Base-by-base conservation (phyloP, 2,797 vertebrate genomes). In the Galago senegalensis region DNA sequence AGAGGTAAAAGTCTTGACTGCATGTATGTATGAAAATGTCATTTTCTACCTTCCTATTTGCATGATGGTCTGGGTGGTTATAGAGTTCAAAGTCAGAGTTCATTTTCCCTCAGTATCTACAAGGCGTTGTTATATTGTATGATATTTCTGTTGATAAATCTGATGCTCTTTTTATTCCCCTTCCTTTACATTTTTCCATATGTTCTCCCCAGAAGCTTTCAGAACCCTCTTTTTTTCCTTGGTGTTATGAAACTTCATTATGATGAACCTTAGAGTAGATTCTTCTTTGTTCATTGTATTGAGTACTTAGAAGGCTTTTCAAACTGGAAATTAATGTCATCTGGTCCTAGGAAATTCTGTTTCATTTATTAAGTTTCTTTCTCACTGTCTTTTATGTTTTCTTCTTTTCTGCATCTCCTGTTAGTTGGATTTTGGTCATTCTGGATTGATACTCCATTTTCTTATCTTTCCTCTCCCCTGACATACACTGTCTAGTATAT, bases 51-150 rank as follows among this genome's bases (percentile, higher is more conserved):
- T 90, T 90, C 27, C 1, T 72, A 4, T 90, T 63, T 92, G 80
- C 27, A 40, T 27, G 20, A 16, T n/a, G 81, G 67, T 67, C 43
- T 95, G 85, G 46, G 16, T 89, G 40, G 85, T 31, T 61, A 49
- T 17, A 83, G 81, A 76, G 77, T 92, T 95, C 34, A 53, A 37
- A 16, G 34, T 65, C 80, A 56, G 72, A 95, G 43, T 53, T 91
- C 7, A 80, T 92, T 84, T 88, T 95, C 77, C 94, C 80, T 92
- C 25, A 84, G 34, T 84, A 84, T 80, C 65, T 46, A 95, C 49
- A 95, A 87, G 31, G n/a, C 29, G 76, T 31, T 4, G 1, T 34
- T 61, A 31, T 86, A 40, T 21, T 80, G 61, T 58, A n/a, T 75
- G 63, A 9, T 73, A 16, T 70, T 93, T 91, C 75, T 92, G 29